Base-by-base conservation (phyloP, 1,140 invertebrate species). In the Panagrolaimus sp. region DNA sequence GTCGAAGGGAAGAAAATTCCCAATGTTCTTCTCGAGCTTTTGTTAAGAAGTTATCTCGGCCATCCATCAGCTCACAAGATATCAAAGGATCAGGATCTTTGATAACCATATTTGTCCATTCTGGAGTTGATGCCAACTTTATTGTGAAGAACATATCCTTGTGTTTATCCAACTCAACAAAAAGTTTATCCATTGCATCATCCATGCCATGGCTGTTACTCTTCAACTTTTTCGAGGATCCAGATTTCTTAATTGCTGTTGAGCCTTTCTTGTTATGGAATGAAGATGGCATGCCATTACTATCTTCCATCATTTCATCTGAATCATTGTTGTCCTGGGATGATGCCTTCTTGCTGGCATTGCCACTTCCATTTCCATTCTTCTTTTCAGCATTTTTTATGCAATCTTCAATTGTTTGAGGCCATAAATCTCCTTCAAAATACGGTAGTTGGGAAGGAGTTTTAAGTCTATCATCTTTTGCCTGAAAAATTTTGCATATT, bases 401-500 rank as follows among this genome's bases (percentile, higher is more conserved):
- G 83, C 93, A 94, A 83, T 99, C 96, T 86, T 99, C 96, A 9
- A 99, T 86, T 8, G 98, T 94, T 85, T 98, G 98, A 7, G 96
- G 95, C 96, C 96, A 98, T 85, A 97, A 98, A 85, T 98, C 96
- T 52, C 96, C 96, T 86, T 98, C 96, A 69, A 69, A 98, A 84
- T 99, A 99, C 0, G 96, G 95, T 78, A 99, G 87, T 83, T 98
- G 93, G 14, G 92, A 91, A 26, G 95, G 93, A 67, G 92, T n/a
- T n/a, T 1, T 5, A 12, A 68, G 5, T 2, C 38, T 15, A 15
- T 52, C 28, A 8, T 52, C 66, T 14, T 52, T 43, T 12, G 32
- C 32, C 15, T 43, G 6, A 17, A 32, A 55, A 17, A 63, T 12
- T 12, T 63, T 52, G 12, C 14, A 14, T 17, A 15, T 14, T 12